Conservation (phyloP, 2,888 invertebrate genomes). For the Dorcus hopei region DNA sequence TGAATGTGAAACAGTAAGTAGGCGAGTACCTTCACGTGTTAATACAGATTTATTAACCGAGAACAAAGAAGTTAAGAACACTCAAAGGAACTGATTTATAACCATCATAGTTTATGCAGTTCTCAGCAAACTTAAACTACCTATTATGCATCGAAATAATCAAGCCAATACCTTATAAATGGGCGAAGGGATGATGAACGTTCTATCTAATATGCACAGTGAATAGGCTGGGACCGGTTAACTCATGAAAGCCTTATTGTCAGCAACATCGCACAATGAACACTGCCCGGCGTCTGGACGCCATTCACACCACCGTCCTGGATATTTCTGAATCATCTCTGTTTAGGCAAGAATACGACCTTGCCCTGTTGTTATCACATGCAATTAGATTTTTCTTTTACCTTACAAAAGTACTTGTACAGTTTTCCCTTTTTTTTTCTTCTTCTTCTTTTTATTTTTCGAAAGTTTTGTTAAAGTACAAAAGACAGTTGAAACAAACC, state of each 20-base stretch:
- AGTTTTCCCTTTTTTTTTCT: too few species aligned
- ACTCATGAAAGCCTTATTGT: conserved; percentile 28
- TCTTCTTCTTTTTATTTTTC: too few species aligned
- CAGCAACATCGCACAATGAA: conserved; percentile 21
- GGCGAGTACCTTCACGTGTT: too few species aligned
- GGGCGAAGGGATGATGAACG: conserved; percentile 28
- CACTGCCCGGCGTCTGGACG: conserved; percentile 20
- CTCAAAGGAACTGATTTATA: conserved; percentile 5
- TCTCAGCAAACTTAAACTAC: conserved; percentile 19
- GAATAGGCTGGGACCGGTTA: conserved; percentile 30
- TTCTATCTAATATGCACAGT: conserved; percentile 32
- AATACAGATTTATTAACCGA: too few species aligned
- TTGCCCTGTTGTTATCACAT: neutral
- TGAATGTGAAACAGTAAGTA: too few species aligned
- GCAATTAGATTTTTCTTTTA: too few species aligned
- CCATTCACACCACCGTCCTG: conserved; percentile 9
- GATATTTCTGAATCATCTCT: conserved; percentile 6
- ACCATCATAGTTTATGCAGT: conserved; percentile 9
- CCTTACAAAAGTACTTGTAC: too few species aligned
- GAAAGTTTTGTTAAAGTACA: too few species aligned
- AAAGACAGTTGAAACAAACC: too few species aligned
- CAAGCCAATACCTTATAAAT: conserved; percentile 32
- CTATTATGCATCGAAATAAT: conserved; percentile 31
- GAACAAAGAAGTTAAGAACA: neutral
- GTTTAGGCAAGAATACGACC: conserved; percentile 6